Percentiles rank a stretch among this genome's conserved stretches.
phyloP scores from a whole-genome alignment of 2,797 vertebrate species.

The Onychomys leucogaster region DNA sequence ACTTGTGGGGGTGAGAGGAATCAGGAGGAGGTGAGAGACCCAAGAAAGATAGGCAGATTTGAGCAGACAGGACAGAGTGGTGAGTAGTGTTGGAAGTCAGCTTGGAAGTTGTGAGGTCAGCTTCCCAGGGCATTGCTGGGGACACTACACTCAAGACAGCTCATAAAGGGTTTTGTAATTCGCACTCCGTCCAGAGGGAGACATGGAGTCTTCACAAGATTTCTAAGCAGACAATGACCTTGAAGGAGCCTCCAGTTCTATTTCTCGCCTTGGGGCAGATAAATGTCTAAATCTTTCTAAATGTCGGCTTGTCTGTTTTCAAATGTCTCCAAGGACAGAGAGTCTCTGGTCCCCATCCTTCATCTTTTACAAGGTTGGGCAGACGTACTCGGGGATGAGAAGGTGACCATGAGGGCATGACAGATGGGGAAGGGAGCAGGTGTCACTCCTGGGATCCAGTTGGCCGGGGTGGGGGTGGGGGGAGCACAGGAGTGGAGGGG shows the following conservation, averaged over 20 bases:
- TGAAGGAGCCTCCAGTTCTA: slow-evolving; percentile 12
- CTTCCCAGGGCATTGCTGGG: background rate
- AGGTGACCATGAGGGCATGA: background rate
- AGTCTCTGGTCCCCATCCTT: background rate
- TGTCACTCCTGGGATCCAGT: background rate
- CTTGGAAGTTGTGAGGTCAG: background rate
- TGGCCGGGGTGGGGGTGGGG: background rate
- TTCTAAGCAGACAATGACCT: slow-evolving; percentile 43
- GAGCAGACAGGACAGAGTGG: rapidly evolving
- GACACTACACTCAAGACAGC: background rate
- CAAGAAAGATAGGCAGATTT: rapidly evolving
- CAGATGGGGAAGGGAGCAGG: background rate
- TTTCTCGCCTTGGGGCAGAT: slow-evolving; percentile 55
- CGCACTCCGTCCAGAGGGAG: background rate
- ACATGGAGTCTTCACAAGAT: background rate
- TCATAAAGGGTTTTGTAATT: background rate
- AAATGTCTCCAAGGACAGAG: background rate
- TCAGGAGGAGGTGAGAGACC: background rate
- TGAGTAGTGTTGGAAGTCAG: rapidly evolving
- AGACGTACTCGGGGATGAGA: background rate
- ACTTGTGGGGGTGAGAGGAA: background rate
- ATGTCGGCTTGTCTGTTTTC: slow-evolving; percentile 1
- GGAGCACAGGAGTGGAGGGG: background rate
- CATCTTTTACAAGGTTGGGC: background rate
- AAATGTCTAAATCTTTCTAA: slow-evolving; percentile 20